Evolutionary conservation across 2,113 vertebrate species (phyloP).

Genomic region (Hippocampus barbouri): DNA sequence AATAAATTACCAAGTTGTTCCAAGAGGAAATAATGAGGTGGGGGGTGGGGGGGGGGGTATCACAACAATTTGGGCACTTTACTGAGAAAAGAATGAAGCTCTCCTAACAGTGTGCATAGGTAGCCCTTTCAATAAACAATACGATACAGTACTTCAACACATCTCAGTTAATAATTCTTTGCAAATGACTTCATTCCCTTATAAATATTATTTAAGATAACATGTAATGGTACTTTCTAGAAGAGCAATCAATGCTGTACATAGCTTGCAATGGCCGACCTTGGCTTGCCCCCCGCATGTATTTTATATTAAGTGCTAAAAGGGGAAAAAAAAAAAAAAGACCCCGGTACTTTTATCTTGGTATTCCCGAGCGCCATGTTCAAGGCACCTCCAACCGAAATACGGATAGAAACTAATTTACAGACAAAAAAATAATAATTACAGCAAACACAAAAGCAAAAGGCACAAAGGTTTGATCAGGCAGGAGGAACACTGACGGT

Average conservation of each 20-base stretch:
- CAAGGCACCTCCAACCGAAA: constrained; percentile 26
- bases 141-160: constrained; percentile 23
- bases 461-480: constrained; percentile 40
- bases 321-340: constrained; percentile 6
- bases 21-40: constrained; percentile 8
- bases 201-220: constrained; percentile 46
- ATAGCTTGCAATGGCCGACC: constrained; percentile 3
- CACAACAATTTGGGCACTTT: constrained; percentile 54
- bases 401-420: constrained; percentile 15
- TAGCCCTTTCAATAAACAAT: constrained; percentile 51
- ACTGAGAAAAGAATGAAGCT: constrained; percentile 37
- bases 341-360: constrained; percentile 6
- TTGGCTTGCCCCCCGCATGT: constrained; percentile 4
- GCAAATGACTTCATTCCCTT: constrained; percentile 22
- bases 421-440: neutral
- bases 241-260: constrained; percentile 11
- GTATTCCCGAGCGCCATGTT: constrained; percentile 14
- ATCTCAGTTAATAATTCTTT: constrained; percentile 18
- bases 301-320: constrained; percentile 48
- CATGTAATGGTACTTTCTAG: constrained; percentile 17
- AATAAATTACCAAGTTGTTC: constrained; percentile 51
- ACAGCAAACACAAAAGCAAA: constrained; percentile 19
- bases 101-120: constrained; percentile 45
- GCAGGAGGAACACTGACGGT: constrained; percentile 24
- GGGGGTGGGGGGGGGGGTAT: too few species aligned